Evolutionary conservation across 64 coral and sea anemone species (phyloP), one percentile per base, ranked within the genome.

Genomic region (Exaiptasia diaphana): DNA sequence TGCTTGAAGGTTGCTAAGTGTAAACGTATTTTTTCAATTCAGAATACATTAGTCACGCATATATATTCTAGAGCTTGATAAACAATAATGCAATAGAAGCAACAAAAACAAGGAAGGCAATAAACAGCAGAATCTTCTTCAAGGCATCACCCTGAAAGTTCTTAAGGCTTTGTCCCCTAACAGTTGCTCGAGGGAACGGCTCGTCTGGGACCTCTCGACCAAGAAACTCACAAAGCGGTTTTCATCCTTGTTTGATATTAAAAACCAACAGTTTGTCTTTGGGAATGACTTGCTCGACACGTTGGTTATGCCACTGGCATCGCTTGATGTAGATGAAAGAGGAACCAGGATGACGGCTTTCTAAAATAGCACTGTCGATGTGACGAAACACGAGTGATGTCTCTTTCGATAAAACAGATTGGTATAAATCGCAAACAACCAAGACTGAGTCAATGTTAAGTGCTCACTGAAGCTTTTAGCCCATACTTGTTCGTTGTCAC

Each of bases 201-300:
- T 48, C 3, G 25, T 37, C n/a, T 15, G 86, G 85, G 23, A 71
- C 33, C 5, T 88, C 85, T 15, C 20, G 28, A 2, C 76, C 48
- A 28, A 88, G 75, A 58, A 88, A 79, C 4, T 88, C 45, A 39
- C 85, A 88, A 4, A 79, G 10, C 39, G 85, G 85, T 26, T 60
- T 53, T 64, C 75, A 87, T 2, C 85, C 85, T 70, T 88, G 22
- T 52, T 77, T 68, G 3, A 58, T 50, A n/a, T 88, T 79, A 28
- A 14, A 88, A 2, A 88, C 61, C 22, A 88, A 40, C 29, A 72
- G 74, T 12, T 80, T 31, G 10, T 64, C 32, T 5, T 60, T 7
- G 9, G 76, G 50, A 54, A 80, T 38, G 12, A 73, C 10, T 67
- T 32, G 14, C 41, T 88, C 54, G 13, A 88, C 86, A 0, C 53